Evolutionary conservation across 1,140 invertebrate genomes (phyloP).

Genomic region (Drosophila obscura): DNA sequence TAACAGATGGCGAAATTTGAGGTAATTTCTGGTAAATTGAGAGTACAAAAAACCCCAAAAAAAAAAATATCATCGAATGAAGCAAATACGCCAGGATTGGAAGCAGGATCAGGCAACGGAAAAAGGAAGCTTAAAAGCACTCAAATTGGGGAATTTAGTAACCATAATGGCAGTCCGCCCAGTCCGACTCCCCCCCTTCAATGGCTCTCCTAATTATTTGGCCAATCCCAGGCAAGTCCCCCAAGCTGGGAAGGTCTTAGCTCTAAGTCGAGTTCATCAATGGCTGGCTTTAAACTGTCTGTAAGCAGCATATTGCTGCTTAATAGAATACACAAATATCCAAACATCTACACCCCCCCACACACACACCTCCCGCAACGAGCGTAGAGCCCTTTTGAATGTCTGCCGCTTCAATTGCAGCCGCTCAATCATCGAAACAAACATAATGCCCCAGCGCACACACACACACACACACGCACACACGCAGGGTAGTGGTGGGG

Average conservation of each 20-base stretch:
- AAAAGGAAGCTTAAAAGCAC: too few relatives aligned
- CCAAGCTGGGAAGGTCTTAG: neutral
- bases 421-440: conserved; percentile 11
- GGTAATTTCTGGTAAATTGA: conserved; percentile 16
- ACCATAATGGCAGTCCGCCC: too few relatives aligned
- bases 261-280: neutral
- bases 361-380: neutral
- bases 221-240: neutral
- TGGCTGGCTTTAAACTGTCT: conserved; percentile 4
- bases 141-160: too few relatives aligned
- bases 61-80: neutral
- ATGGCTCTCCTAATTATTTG: too few relatives aligned
- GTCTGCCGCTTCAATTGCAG: too few relatives aligned
- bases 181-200: too few relatives aligned
- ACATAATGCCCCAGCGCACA: conserved; percentile 7
- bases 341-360: accelerated
- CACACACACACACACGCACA: too few relatives aligned
- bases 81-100: too few relatives aligned
- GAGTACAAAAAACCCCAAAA: neutral
- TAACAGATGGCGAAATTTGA: conserved; percentile 12
- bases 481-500: too few relatives aligned
- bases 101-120: too few relatives aligned
- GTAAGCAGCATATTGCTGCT: conserved; percentile 4
- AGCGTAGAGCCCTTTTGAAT: too few relatives aligned
- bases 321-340: conserved; percentile 13